phyloP scores from a whole-genome alignment of 2,113 vertebrate genomes.

The Aspidoscelis tigris region DNA sequence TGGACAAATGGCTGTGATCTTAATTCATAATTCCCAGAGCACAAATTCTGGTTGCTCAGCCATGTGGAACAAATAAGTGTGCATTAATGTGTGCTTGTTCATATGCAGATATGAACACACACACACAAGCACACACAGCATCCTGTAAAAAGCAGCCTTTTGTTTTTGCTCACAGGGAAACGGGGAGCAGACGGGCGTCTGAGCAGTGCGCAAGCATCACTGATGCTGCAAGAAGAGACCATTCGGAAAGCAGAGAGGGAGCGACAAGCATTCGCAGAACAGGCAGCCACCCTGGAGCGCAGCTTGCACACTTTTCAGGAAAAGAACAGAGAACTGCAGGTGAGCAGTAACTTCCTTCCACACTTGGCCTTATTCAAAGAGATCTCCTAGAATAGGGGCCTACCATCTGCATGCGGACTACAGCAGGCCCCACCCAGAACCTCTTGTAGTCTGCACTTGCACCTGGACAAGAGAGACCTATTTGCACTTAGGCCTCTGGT shows the following conservation, averaged over 20 bases:
- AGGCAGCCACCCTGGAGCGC: constrained; percentile 63
- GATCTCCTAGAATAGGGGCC: too few species aligned
- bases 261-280: constrained; percentile 64
- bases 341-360: constrained; percentile 30
- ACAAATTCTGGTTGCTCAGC: neutral
- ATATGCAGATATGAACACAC: too few species aligned
- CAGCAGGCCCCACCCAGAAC: too few species aligned
- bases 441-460: too few species aligned
- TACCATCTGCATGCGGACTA: too few species aligned
- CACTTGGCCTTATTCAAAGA: too few species aligned
- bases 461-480: too few species aligned
- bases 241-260: constrained; percentile 64
- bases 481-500: too few species aligned
- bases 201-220: constrained; percentile 58
- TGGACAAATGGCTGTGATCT: neutral
- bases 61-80: neutral
- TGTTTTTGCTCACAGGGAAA: constrained; percentile 67
- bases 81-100: neutral
- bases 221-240: constrained; percentile 73
- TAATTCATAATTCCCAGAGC: neutral
- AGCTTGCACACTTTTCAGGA: constrained; percentile 69
- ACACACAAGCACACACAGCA: neutral
- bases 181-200: constrained; percentile 60
- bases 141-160: neutral
- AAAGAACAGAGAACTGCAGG: constrained; percentile 75